Percentiles rank a stretch among this genome's conserved stretches.
These are phyloP conservation scores for Piscicola geometra DNA, from an alignment of 2,888 invertebrate species.

Conservation along the genomic window DNA sequence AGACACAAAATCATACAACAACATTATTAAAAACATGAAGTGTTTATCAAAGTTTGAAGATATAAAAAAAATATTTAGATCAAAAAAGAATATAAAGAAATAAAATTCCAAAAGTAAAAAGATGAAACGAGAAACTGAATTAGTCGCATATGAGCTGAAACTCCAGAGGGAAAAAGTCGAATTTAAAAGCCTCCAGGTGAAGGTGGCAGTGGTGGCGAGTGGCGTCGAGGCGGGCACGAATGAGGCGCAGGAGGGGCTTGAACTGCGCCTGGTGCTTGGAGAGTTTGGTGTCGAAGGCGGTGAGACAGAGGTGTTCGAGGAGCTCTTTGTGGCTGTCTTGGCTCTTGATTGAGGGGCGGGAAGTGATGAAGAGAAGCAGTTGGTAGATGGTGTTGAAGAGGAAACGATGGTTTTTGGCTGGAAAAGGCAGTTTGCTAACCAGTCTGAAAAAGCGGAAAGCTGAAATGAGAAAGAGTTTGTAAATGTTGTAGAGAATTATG, in stretches of 20 bases:
- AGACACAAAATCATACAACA: too few species aligned
- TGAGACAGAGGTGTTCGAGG: neutral
- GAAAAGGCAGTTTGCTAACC: neutral
- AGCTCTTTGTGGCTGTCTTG: neutral
- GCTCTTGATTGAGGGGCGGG: neutral
- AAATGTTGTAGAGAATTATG: neutral
- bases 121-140: too few species aligned
- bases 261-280: neutral
- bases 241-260: neutral
- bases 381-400: neutral
- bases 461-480: neutral
- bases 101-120: too few species aligned
- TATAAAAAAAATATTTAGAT: too few species aligned
- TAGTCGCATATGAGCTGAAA: neutral
- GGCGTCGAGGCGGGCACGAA: neutral
- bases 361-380: neutral
- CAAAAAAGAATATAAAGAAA: too few species aligned
- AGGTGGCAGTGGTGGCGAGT: neutral
- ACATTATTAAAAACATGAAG: too few species aligned
- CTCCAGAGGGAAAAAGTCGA: neutral
- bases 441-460: neutral
- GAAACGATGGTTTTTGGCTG: neutral
- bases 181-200: neutral
- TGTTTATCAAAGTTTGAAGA: too few species aligned
- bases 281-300: neutral